A percentile compares a stretch with the other conserved stretches of the same genome.
Evolutionary conservation across 2,113 vertebrate genomes (phyloP).

Genomic region (Zapus hudsonius): DNA sequence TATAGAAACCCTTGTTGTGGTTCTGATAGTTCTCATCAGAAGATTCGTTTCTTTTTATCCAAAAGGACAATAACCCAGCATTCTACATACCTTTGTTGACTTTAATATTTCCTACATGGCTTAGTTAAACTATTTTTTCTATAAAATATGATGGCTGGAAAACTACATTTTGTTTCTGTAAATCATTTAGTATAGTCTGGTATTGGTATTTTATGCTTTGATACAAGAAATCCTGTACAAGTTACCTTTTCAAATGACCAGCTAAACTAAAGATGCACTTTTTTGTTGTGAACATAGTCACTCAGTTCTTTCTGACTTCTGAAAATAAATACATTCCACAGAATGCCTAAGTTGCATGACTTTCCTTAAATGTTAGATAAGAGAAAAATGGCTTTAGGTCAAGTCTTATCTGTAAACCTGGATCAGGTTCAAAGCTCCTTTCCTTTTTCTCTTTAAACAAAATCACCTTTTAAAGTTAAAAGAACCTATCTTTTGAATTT

Average conservation of each 20-base stretch:
- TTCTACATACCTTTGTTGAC: constrained; percentile 35
- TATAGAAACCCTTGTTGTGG: neutral
- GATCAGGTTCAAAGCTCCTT: neutral
- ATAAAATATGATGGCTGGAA: constrained; percentile 62
- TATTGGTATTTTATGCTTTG: constrained; percentile 39
- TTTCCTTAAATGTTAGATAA: constrained; percentile 37
- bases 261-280: constrained; percentile 38
- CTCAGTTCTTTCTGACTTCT: constrained; percentile 22
- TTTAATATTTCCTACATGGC: constrained; percentile 21
- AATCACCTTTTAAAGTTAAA: constrained; percentile 33
- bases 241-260: constrained; percentile 53
- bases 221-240: constrained; percentile 49
- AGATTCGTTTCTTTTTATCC: constrained; percentile 38
- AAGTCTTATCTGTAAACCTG: neutral
- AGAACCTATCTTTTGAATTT: constrained; percentile 1
- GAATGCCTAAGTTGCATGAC: neutral
- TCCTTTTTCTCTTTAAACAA: constrained; percentile 34
- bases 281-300: constrained; percentile 26
- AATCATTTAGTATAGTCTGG: constrained; percentile 26
- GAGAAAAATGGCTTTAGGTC: neutral
- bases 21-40: constrained; percentile 15
- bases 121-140: constrained; percentile 45
- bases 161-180: constrained; percentile 47
- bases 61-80: constrained; percentile 50
- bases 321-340: constrained; percentile 50